Evolutionary conservation across 1,140 invertebrate species (phyloP).

Genomic region (Rhopalosiphum padi): DNA sequence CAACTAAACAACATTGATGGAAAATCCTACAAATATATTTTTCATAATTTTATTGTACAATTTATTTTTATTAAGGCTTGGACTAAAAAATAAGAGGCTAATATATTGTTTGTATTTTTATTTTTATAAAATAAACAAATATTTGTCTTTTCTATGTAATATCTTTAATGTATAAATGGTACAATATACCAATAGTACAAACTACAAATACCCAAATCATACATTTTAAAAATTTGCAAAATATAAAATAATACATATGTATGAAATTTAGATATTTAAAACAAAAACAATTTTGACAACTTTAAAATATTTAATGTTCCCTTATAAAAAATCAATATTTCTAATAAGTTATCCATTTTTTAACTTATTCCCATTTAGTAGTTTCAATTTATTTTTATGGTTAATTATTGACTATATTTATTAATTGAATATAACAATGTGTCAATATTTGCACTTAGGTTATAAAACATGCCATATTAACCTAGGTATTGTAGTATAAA

Average conservation of each 20-base stretch:
- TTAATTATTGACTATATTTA: too few species aligned
- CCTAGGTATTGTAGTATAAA: too few species aligned
- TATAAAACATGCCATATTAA: too few species aligned
- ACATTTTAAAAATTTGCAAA: not conserved
- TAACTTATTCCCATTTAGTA: too few species aligned
- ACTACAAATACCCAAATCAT: not conserved
- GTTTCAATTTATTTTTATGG: too few species aligned
- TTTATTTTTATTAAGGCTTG: constrained; percentile 15
- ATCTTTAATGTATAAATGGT: not conserved
- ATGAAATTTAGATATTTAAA: too few species aligned
- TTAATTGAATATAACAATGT: too few species aligned
- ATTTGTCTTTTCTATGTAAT: not conserved
- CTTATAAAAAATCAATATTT: too few species aligned
- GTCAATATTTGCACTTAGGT: too few species aligned
- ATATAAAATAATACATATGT: not conserved
- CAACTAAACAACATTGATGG: not conserved
- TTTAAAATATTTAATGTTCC: too few species aligned
- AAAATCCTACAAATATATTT: not conserved
- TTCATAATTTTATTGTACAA: constrained; percentile 7
- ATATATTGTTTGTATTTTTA: not conserved
- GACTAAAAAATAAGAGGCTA: not conserved
- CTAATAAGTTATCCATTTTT: too few species aligned
- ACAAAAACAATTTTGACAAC: too few species aligned
- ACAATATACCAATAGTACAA: not conserved
- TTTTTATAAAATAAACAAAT: constrained; percentile 20